Evolutionary conservation across 2,797 vertebrate species (phyloP), one percentile per base, ranked within the genome.

Genomic region (Naso thynnoides): DNA sequence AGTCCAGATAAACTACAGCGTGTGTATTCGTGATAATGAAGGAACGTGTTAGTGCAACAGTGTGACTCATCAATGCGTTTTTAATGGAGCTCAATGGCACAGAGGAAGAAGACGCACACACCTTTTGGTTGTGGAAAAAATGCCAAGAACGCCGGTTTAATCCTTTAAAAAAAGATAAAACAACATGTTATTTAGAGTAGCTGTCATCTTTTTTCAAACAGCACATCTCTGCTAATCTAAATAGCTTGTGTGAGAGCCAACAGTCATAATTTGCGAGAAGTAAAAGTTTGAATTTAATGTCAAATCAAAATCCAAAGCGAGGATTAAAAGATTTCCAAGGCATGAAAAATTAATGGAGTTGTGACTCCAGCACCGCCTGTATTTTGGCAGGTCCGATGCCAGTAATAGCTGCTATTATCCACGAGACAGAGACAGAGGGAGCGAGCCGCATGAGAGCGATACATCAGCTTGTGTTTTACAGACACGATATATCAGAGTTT

Each of bases 401-500:
- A 33, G 52, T 55, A 59, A 47, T 33, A 52, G 26, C 64, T 53
- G 49, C 76, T 61, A 10, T 65, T 53, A 72, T 48, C 59, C 38
- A 21, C n/a, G n/a, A 44, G 24, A 29, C 15, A 6, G 14, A 56
- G 50, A 15, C 21, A 50, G 62, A 14, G 10, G 18, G 24, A 42
- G 4, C 5, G 38, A 38, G 11, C 24, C 27, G 8, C 41, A 48
- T 16, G 49, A 52, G 56, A 16, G 8, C 0, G 24, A 50, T 45
- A 7, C 44, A 45, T 76, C 62, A 26, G 9, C 23, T 24, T 24
- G 13, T 53, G 63, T 69, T 68, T 71, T 60, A 77, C 49, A 69
- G 53, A 38, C 66, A 57, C 47, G 18, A 3, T 14, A 15, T 24
- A 26, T 75, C 52, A 68, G 38, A 70, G 13, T 27, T 68, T 74